A percentile compares a stretch with the other conserved stretches of the same genome.
phyloP scores from a whole-genome alignment of 2,797 vertebrate genomes.

The Pteronotus mesoamericanus region DNA sequence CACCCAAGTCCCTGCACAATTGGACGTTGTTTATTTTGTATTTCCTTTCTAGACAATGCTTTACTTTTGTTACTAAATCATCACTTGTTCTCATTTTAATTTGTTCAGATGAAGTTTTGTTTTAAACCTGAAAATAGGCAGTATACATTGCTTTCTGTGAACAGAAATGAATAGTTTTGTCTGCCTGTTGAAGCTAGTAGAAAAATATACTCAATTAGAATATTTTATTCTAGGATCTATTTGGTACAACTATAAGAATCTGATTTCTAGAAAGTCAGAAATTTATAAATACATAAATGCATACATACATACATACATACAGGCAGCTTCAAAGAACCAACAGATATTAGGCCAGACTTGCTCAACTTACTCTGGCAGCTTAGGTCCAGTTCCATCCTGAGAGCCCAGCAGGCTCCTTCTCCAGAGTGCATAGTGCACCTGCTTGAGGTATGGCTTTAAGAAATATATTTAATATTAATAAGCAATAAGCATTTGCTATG shows the following conservation, averaged over 20 bases:
- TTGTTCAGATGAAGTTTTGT: background rate
- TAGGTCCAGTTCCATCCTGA: background rate
- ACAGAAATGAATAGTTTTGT: background rate
- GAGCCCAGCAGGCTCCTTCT: background rate
- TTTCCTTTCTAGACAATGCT: background rate
- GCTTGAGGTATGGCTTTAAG: background rate
- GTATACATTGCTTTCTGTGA: background rate
- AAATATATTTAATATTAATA: background rate
- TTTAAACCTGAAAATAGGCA: background rate
- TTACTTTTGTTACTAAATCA: background rate
- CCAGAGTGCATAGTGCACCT: background rate
- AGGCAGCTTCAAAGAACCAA: background rate
- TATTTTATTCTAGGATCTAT: background rate
- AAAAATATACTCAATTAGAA: background rate
- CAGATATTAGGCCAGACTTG: background rate
- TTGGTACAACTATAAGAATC: background rate
- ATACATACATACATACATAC: background rate
- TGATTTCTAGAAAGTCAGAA: conserved; percentile 24
- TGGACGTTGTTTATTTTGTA: background rate
- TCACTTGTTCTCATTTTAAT: background rate
- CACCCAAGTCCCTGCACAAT: background rate
- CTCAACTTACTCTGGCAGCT: background rate
- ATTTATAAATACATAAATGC: background rate
- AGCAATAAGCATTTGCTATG: background rate
- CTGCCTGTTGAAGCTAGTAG: background rate